These are phyloP conservation scores for Lasioglossum malachurum DNA, from an alignment of 2,888 invertebrate species.

Conservation along the genomic window DNA sequence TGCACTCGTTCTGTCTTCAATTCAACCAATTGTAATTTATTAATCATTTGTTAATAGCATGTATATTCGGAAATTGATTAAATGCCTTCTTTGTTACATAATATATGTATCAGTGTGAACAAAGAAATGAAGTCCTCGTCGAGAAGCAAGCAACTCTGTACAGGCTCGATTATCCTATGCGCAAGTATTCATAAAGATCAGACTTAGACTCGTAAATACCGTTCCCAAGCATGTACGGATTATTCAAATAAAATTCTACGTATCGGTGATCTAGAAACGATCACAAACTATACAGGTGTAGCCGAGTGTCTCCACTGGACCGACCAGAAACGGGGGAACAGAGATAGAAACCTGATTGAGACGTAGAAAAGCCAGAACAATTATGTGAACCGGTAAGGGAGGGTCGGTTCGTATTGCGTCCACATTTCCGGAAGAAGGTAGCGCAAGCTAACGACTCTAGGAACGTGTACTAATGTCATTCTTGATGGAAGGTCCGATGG, in stretches of 20 bases:
- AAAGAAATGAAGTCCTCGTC: background rate
- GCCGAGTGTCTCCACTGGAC: background rate
- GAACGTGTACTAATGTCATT: conserved; percentile 18
- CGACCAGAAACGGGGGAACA: background rate
- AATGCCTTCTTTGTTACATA: too few relatives aligned
- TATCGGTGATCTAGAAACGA: conserved; percentile 5
- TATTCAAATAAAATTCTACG: background rate
- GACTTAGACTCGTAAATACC: background rate
- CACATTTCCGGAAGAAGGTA: conserved; percentile 42
- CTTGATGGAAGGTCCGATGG: conserved; percentile 14
- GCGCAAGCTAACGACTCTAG: conserved; percentile 22
- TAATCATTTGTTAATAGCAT: too few relatives aligned
- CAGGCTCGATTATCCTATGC: background rate
- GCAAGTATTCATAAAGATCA: background rate
- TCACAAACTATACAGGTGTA: background rate
- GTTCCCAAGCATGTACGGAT: background rate
- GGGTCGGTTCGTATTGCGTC: background rate
- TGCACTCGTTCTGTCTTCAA: too few relatives aligned
- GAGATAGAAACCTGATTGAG: conserved; percentile 54
- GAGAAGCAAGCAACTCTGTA: too few relatives aligned
- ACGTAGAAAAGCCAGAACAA: conserved; percentile 56
- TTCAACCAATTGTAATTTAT: too few relatives aligned
- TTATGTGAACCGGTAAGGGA: conserved; percentile 19
- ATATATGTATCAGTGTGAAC: too few relatives aligned
- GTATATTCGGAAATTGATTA: too few relatives aligned